Percentiles rank a stretch among this genome's conserved stretches.
Conservation (phyloP, 2,888 invertebrate genomes). For the Embidobia sp. region DNA sequence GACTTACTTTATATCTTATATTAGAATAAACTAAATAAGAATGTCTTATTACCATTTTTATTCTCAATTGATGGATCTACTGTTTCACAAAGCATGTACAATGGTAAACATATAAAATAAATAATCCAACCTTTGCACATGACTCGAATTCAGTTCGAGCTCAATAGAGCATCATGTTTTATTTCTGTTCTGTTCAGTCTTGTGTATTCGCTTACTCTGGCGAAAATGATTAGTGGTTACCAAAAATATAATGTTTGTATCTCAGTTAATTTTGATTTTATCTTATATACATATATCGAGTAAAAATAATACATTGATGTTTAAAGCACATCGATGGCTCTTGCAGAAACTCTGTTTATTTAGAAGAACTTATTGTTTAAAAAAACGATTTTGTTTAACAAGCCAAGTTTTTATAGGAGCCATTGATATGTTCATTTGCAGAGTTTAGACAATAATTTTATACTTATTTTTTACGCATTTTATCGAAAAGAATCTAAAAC, state of each 20-base stretch:
- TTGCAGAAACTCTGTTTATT: too few species aligned
- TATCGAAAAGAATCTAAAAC: too few species aligned
- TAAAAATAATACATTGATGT: too few species aligned
- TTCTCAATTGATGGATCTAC: constrained; percentile 25
- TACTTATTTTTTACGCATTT: too few species aligned
- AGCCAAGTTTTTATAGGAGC: too few species aligned
- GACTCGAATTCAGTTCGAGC: constrained; percentile 6
- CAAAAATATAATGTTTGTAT: not conserved
- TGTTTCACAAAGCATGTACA: constrained; percentile 35
- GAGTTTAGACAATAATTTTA: too few species aligned
- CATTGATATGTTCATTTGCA: too few species aligned
- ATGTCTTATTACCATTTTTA: constrained; percentile 20
- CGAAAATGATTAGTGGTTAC: constrained; percentile 2
- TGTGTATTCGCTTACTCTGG: constrained; percentile 17
- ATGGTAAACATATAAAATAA: constrained; percentile 44
- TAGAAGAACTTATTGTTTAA: too few species aligned
- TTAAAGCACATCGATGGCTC: too few species aligned
- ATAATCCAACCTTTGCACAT: constrained; percentile 21
- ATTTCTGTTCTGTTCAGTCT: constrained; percentile 39
- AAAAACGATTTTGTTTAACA: too few species aligned
- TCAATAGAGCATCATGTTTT: constrained; percentile 9
- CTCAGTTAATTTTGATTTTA: too few species aligned
- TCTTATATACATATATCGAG: too few species aligned
- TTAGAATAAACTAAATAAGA: constrained; percentile 5
- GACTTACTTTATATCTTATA: not conserved